Evolutionary conservation across 2,888 invertebrate genomes (phyloP).

Genomic region (Lycophotia porphyrea): DNA sequence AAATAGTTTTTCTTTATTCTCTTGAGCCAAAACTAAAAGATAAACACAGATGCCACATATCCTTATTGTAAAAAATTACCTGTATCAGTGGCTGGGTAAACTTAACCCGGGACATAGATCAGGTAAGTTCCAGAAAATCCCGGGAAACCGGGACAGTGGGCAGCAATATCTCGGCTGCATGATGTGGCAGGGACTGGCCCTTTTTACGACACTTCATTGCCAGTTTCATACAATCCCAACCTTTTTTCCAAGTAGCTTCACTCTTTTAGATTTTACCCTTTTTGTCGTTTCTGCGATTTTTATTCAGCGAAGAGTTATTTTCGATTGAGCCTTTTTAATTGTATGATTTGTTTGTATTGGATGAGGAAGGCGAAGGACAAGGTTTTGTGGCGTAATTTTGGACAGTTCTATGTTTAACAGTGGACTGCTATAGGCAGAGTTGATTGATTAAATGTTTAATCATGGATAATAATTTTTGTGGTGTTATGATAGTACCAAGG

Average conservation of each 20-base stretch:
- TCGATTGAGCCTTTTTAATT: slow-evolving; percentile 13
- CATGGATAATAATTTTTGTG: background rate
- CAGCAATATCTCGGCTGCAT: slow-evolving; percentile 58
- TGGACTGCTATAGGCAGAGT: background rate
- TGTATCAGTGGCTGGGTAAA: slow-evolving; percentile 21
- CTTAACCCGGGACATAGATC: slow-evolving; percentile 44
- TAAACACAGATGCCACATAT: background rate
- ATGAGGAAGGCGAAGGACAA: background rate
- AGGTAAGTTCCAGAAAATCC: slow-evolving; percentile 55
- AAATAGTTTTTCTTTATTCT: background rate
- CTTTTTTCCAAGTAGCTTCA: slow-evolving; percentile 76
- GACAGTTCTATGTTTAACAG: background rate
- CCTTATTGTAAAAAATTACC: slow-evolving; percentile 35
- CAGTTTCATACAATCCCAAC: slow-evolving; percentile 71
- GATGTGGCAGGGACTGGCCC: slow-evolving; percentile 65
- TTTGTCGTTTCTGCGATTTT: slow-evolving; percentile 24
- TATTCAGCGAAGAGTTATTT: slow-evolving; percentile 13
- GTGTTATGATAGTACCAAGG: background rate
- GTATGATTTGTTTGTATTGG: background rate
- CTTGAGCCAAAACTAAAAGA: slow-evolving; percentile 4
- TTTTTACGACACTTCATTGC: slow-evolving; percentile 73
- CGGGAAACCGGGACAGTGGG: slow-evolving; percentile 67
- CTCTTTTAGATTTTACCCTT: slow-evolving; percentile 58
- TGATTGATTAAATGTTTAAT: background rate
- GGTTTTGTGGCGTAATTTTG: background rate